Base-by-base conservation (phyloP, 2,888 invertebrate species). In the Microplitis manilae region DNA sequence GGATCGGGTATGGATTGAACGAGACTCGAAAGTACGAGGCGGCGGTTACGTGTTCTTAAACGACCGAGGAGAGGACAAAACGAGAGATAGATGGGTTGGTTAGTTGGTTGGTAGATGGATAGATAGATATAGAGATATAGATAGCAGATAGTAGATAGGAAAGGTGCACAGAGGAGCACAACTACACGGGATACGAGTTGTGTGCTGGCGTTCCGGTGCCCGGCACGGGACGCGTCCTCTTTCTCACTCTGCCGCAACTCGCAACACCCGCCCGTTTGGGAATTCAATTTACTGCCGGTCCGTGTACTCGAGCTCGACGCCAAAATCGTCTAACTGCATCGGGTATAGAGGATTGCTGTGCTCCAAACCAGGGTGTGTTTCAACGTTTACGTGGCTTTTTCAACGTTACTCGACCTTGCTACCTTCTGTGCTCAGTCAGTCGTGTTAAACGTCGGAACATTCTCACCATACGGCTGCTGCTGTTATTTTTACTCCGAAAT, bases 261-360 rank as follows among this genome's bases (percentile, higher is more conserved):
- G 87, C 89, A 88, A 89, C 89, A 90, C 90, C 90, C 90, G 90
- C 90, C 90, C 90, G 90, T 90, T 90, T 88, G 89, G 89, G 90
- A 90, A 90, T 90, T 90, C 88, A 85, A 87, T 86, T 87, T 86
- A 84, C 85, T 85, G 85, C 82, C 84, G 81, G 84, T 83, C 79
- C 84, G 83, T 84, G 83, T 82, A 81, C 77, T 80, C 78, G 79
- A 80, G 79, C 80, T 78, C 80, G 79, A 77, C 81, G 79, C 76
- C 80, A 84, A 82, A 85, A 83, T 82, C 80, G 82, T 79, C 81
- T 75, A 82, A 79, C 81, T 78, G 78, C 81, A 69, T 68, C 64
- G 64, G 59, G 65, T 76, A 70, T 60, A 59, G 20, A 15, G 39
- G 30, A 38, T 20, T 30, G 30, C 30, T 30, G 30, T 30, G 30